phyloP scores from a whole-genome alignment of 2,888 invertebrate species.

The Himalopsyche japonica region DNA sequence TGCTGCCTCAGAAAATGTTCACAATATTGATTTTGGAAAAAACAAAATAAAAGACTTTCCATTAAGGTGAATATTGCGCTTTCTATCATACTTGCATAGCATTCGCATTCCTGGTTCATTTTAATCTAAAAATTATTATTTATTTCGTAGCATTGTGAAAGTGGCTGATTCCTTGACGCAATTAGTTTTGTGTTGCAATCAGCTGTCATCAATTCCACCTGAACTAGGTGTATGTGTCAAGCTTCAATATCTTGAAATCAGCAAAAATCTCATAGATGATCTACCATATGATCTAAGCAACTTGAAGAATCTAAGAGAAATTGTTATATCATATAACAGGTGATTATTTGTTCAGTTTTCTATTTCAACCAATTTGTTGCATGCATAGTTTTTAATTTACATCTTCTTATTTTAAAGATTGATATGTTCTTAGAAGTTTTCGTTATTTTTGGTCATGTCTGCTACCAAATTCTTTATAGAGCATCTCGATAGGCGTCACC shows the following conservation, averaged over 20 bases:
- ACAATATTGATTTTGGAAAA: slow-evolving; percentile 78
- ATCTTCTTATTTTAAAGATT: slow-evolving; percentile 1
- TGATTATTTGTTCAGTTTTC: slow-evolving; percentile 50
- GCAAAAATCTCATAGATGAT: slow-evolving; percentile 69
- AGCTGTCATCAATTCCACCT: slow-evolving; percentile 64
- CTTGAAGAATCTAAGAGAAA: slow-evolving; percentile 72
- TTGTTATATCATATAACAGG: slow-evolving; percentile 83
- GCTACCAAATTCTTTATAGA: neutral
- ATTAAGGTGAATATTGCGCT: slow-evolving; percentile 59
- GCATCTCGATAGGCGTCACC: neutral
- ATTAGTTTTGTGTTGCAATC: slow-evolving; percentile 73
- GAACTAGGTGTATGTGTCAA: slow-evolving; percentile 66
- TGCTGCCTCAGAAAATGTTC: slow-evolving; percentile 72
- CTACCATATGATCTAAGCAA: slow-evolving; percentile 67
- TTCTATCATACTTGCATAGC: slow-evolving; percentile 17
- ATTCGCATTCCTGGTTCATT: neutral
- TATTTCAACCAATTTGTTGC: neutral
- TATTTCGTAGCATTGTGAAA: slow-evolving; percentile 53
- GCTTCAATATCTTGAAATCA: slow-evolving; percentile 73
- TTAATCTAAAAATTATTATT: neutral
- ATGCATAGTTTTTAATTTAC: too few species aligned
- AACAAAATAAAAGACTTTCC: slow-evolving; percentile 75
- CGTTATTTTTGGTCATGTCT: neutral
- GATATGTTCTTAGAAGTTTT: neutral
- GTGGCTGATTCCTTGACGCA: slow-evolving; percentile 63